Evolutionary conservation across 1,140 invertebrate genomes (phyloP).

Genomic region (Zaprionus vittiger): DNA sequence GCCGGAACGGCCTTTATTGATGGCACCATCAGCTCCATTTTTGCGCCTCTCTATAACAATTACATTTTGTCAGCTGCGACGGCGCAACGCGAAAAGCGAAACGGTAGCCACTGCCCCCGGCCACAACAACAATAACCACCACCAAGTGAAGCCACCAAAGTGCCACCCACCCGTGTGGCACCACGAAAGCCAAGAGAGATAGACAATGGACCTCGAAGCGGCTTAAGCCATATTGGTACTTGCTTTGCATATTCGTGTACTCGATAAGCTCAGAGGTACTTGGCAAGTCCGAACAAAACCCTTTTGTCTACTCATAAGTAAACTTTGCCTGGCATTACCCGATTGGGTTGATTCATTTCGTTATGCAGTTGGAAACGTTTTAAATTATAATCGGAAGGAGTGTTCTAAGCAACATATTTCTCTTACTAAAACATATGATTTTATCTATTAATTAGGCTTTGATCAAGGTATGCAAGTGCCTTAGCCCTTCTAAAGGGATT

Average conservation of each 20-base stretch:
- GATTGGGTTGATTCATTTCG: slow-evolving; percentile 14
- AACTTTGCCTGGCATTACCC: slow-evolving; percentile 24
- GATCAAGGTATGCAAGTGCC: too few relatives aligned
- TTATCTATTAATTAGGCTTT: not conserved
- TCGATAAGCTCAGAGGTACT: slow-evolving; percentile 36
- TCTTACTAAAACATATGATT: not conserved
- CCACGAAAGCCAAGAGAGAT: slow-evolving; percentile 15
- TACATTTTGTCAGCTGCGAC: slow-evolving; percentile 71
- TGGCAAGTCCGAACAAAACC: slow-evolving; percentile 55
- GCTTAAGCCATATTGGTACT: slow-evolving; percentile 26
- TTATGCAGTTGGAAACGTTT: not conserved
- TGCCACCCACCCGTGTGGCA: slow-evolving; percentile 58
- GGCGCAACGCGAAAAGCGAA: slow-evolving; percentile 22
- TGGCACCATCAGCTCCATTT: slow-evolving; percentile 62
- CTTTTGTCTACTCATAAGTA: slow-evolving; percentile 49
- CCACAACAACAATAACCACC: slow-evolving; percentile 15
- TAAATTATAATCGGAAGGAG: too few relatives aligned
- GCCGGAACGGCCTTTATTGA: slow-evolving; percentile 62
- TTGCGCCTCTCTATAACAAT: slow-evolving; percentile 74
- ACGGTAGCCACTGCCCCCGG: slow-evolving; percentile 67
- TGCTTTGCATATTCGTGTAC: slow-evolving; percentile 21
- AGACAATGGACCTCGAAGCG: slow-evolving; percentile 51
- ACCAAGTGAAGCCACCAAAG: slow-evolving; percentile 33
- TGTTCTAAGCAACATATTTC: not conserved
- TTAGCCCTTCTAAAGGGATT: slow-evolving; percentile 13